Percentiles rank a stretch among this genome's conserved stretches.
Conservation (phyloP, 2,113 vertebrate species). For the Sinocyclocheilus maitianheensis region DNA sequence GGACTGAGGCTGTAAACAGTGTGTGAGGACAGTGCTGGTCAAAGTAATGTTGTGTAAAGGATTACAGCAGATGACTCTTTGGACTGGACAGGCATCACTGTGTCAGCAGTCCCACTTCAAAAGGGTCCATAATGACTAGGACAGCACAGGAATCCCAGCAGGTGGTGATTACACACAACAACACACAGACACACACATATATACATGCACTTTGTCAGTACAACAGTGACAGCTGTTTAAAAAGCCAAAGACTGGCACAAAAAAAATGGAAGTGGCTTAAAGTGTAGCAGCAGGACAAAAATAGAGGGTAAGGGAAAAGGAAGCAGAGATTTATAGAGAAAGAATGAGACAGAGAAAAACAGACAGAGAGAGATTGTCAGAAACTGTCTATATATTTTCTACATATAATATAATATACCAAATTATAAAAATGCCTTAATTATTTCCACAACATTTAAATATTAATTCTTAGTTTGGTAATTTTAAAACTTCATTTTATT, state of each 20-base stretch:
- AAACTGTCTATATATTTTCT: too few relatives aligned
- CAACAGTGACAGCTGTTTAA: slow-evolving; percentile 64
- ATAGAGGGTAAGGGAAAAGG: slow-evolving; percentile 29
- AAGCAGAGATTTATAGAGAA: slow-evolving; percentile 10
- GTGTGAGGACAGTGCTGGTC: slow-evolving; percentile 15
- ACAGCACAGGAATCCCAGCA: slow-evolving; percentile 63
- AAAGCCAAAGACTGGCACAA: slow-evolving; percentile 44
- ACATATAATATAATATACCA: too few relatives aligned
- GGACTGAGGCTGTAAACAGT: neutral
- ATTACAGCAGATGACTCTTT: slow-evolving; percentile 46
- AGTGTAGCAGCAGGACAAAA: slow-evolving; percentile 7
- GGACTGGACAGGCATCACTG: slow-evolving; percentile 45
- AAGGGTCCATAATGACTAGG: slow-evolving; percentile 73
- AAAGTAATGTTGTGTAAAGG: slow-evolving; percentile 43
- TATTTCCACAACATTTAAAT: neutral
- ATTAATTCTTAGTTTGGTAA: neutral
- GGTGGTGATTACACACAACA: slow-evolving; percentile 66
- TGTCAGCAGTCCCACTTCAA: slow-evolving; percentile 72
- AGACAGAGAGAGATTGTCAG: too few relatives aligned
- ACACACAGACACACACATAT: slow-evolving; percentile 29
- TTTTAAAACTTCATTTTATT: neutral
- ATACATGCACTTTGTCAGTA: slow-evolving; percentile 21
- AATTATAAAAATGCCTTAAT: too few relatives aligned
- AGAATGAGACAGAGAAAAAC: neutral
- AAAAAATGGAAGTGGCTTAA: slow-evolving; percentile 3